Evolutionary conservation across 1,140 invertebrate genomes (phyloP).

Genomic region (Philopotamus ludificatus): DNA sequence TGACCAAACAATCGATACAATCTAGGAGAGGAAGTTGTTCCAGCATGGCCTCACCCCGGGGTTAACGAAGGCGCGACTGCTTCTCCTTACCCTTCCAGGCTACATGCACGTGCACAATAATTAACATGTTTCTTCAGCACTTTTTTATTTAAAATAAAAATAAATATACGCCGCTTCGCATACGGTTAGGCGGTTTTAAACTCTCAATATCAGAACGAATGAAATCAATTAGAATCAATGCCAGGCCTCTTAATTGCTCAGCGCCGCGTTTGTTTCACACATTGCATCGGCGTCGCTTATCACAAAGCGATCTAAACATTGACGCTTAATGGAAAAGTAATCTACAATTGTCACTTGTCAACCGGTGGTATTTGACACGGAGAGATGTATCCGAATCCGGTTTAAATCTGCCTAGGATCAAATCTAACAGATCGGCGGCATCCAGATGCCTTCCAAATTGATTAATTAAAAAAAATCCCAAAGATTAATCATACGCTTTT

Average conservation of each 20-base stretch:
- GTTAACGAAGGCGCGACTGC: slow-evolving; percentile 34
- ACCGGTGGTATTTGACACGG: not conserved
- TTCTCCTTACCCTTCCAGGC: slow-evolving; percentile 1
- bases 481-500: too few relatives aligned
- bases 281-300: not conserved
- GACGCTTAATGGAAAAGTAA: slow-evolving; percentile 13
- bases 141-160: too few relatives aligned
- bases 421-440: too few relatives aligned
- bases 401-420: slow-evolving; percentile 18
- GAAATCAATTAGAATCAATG: too few relatives aligned
- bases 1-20: slow-evolving; percentile 13
- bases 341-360: slow-evolving; percentile 13
- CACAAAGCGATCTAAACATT: not conserved
- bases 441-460: too few relatives aligned
- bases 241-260: too few relatives aligned
- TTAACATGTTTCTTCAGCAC: slow-evolving; percentile 27
- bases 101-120: slow-evolving; percentile 30
- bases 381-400: slow-evolving; percentile 20
- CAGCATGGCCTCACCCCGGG: slow-evolving; percentile 25
- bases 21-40: slow-evolving; percentile 17
- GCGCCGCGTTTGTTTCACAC: not conserved
- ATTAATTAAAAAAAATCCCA: too few relatives aligned
- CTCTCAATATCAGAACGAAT: too few relatives aligned
- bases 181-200: too few relatives aligned
- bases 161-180: too few relatives aligned